A percentile compares a stretch with the other conserved stretches of the same genome.
Conservation (phyloP, 2,888 invertebrate genomes). For the Eretmocerus hayati region DNA sequence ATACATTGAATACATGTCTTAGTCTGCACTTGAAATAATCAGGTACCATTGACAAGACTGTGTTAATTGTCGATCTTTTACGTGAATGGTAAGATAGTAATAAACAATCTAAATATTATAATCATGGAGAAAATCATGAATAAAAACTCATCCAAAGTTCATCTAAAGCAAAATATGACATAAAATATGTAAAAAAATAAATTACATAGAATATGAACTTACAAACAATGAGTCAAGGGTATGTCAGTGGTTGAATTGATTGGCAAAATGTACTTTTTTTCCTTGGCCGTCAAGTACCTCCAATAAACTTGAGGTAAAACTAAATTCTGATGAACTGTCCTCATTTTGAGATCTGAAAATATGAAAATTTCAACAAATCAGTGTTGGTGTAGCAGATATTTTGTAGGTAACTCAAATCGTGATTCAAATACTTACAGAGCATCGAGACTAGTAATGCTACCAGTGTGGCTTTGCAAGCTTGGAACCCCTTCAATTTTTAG, state of each 20-base stretch:
- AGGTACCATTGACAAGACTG: too few species aligned
- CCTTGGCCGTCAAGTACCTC: slow-evolving; percentile 48
- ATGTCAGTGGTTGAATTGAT: slow-evolving; percentile 28
- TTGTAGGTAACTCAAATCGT: not conserved
- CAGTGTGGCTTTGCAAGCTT: slow-evolving; percentile 26
- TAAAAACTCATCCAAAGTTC: too few species aligned
- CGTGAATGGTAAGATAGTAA: too few species aligned
- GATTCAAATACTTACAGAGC: slow-evolving; percentile 34
- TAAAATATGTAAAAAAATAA: too few species aligned
- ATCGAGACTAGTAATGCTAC: slow-evolving; percentile 39
- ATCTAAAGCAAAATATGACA: too few species aligned
- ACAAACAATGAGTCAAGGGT: too few species aligned
- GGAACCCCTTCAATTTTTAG: slow-evolving; percentile 37
- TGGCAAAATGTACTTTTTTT: slow-evolving; percentile 40
- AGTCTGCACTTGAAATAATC: too few species aligned
- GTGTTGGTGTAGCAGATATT: not conserved
- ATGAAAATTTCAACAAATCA: not conserved
- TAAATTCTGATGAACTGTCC: slow-evolving; percentile 47
- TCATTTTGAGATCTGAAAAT: slow-evolving; percentile 36
- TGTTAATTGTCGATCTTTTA: too few species aligned
- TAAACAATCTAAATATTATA: too few species aligned
- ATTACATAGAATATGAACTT: too few species aligned
- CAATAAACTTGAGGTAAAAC: slow-evolving; percentile 54
- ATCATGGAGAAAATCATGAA: too few species aligned
- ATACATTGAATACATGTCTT: too few species aligned